Base-by-base conservation (phyloP, 1,140 invertebrate species). In the Vanessa tameamea region DNA sequence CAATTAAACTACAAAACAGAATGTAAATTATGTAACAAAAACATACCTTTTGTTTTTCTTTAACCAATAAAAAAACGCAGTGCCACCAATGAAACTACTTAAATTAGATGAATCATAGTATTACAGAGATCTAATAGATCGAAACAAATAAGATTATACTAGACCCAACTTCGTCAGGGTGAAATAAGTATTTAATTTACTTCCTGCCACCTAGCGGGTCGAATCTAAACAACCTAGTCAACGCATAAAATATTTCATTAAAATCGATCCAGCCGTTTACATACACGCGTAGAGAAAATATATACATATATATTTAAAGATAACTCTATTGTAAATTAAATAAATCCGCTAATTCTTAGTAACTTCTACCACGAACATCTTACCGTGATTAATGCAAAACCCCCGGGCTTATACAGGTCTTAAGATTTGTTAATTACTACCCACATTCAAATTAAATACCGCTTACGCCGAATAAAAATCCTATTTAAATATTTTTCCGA, bases 371-470 rank as follows among this genome's bases (percentile, higher is more conserved):
- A 61, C 48, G n/a, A 12, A 51, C 57, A 37, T 37, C 68, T 70
- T 50, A 61, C 68, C 47, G 55, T 47, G 53, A 69, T 72, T 72
- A 57, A 64, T 48, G 70, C 67, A 72, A 75, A 78, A 79, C 55
- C 84, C 77, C 83, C 79, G 75, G 78, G 80, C 84, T 87, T 85
- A 84, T 87, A 86, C 80, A 78, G 81, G 82, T 81, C 85, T 84
- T 82, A 89, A 90, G 87, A 90, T 87, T 86, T 81, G 87, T 88
- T 89, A 90, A 89, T 90, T 90, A 87, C 87, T 81, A 82, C 78
- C 81, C 82, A 82, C 84, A 84, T 88, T 89, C 86, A 86, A 90
- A 89, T 88, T 89, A 88, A 89, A 87, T 86, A 83, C 84, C 80
- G 48, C 78, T 78, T 70, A 77, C 77, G 75, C 78, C 73, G 66